Evolutionary conservation across 1,140 invertebrate species (phyloP).

Genomic region (Drosophila sucinea): DNA sequence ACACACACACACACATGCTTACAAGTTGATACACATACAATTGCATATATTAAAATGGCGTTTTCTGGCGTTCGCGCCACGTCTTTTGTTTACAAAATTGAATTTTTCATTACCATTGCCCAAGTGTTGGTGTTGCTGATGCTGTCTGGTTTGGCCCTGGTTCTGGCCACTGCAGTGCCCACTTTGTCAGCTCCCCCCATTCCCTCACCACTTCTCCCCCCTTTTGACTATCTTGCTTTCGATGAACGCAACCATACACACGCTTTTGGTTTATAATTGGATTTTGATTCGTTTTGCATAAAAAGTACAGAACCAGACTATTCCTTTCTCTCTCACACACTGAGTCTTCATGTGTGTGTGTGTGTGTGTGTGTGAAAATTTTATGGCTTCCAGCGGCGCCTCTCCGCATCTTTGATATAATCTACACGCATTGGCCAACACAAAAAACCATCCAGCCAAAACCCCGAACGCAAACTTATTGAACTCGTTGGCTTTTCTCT

Average conservation of each 20-base stretch:
- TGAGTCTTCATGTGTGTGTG: slow-evolving; percentile 8
- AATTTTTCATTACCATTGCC: slow-evolving; percentile 53
- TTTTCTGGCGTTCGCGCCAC: slow-evolving; percentile 28
- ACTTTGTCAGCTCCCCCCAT: background rate
- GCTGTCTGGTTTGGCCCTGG: background rate
- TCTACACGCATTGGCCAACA: slow-evolving; percentile 16
- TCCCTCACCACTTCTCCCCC: background rate
- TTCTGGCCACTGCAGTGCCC: slow-evolving; percentile 10
- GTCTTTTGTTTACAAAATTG: slow-evolving; percentile 59
- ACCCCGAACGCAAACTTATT: slow-evolving; percentile 21
- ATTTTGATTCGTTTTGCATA: slow-evolving; percentile 64
- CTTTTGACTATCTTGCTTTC: slow-evolving; percentile 1
- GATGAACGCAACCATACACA: slow-evolving; percentile 25
- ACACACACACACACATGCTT: slow-evolving; percentile 10
- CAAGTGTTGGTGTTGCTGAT: slow-evolving; percentile 33
- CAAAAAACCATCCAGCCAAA: slow-evolving; percentile 18
- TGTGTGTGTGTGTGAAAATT: slow-evolving; percentile 9
- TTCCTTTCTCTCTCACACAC: background rate
- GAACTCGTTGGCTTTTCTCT: slow-evolving; percentile 14
- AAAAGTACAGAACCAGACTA: slow-evolving; percentile 49
- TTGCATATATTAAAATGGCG: slow-evolving; percentile 41
- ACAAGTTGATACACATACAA: slow-evolving; percentile 27
- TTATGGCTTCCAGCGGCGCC: slow-evolving; percentile 49
- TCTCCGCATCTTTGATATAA: slow-evolving; percentile 23
- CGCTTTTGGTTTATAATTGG: slow-evolving; percentile 55